Percentiles rank a stretch among this genome's conserved stretches.
These are phyloP conservation scores for Tamandua tetradactyla DNA, from an alignment of 2,797 vertebrate genomes.

Conservation along the genomic window DNA sequence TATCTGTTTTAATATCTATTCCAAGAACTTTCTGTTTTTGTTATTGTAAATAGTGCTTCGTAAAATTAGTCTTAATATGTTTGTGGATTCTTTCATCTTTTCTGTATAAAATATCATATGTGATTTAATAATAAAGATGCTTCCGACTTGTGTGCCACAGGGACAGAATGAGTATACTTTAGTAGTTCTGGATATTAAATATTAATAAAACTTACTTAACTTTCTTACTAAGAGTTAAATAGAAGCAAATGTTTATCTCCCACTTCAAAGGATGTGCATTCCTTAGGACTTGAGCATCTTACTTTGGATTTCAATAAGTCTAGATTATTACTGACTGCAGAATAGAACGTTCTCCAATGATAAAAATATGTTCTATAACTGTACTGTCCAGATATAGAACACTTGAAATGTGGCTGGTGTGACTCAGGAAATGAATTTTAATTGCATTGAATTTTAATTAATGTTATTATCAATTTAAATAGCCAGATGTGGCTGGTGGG, in stretches of 20 bases:
- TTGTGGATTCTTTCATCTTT: conserved; percentile 4
- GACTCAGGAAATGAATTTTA: conserved; percentile 10
- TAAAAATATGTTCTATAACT: not conserved
- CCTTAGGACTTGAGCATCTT: not conserved
- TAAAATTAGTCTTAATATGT: not conserved
- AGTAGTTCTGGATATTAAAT: not conserved
- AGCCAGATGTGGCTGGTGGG: not conserved
- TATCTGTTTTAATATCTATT: not conserved
- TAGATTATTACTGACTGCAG: not conserved
- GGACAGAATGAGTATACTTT: not conserved
- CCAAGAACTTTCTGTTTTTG: not conserved
- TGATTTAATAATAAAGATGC: not conserved
- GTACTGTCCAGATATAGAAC: not conserved
- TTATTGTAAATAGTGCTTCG: not conserved
- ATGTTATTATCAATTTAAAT: conserved; percentile 37
- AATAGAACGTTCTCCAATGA: not conserved
- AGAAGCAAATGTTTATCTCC: not conserved
- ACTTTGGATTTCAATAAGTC: not conserved
- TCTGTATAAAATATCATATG: not conserved
- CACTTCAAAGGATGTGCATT: not conserved
- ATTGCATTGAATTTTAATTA: conserved; percentile 30
- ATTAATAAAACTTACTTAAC: not conserved
- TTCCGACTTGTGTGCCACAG: not conserved
- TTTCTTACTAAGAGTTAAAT: conserved; percentile 20
- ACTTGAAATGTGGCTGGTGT: not conserved